These are phyloP conservation scores for Scaptomyza hsui DNA, from an alignment of 1,140 invertebrate genomes.

Conservation along the genomic window DNA sequence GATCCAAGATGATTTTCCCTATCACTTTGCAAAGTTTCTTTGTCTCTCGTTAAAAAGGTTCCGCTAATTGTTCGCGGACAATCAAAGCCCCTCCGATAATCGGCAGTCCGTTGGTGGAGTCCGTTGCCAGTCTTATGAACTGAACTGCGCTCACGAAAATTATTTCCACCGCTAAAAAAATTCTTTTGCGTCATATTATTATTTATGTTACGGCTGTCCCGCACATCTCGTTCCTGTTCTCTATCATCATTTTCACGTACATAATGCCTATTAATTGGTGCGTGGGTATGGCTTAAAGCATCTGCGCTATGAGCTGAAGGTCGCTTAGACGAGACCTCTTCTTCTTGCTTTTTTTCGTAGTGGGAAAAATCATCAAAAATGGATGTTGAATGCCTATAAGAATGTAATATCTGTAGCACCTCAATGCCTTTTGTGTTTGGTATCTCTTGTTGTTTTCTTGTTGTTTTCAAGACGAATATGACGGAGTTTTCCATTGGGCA, in stretches of 20 bases:
- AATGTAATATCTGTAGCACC: slow-evolving; percentile 94
- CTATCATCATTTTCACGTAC: slow-evolving; percentile 72
- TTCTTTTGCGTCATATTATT: slow-evolving; percentile 60
- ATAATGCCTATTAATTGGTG: slow-evolving; percentile 54
- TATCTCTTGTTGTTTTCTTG: slow-evolving; percentile 99
- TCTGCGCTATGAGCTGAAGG: slow-evolving; percentile 56
- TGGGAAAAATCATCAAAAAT: slow-evolving; percentile 99
- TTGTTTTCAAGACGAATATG: slow-evolving; percentile 99
- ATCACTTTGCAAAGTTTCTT: slow-evolving; percentile 62
- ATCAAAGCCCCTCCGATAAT: slow-evolving; percentile 69
- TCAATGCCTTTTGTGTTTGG: slow-evolving; percentile 94
- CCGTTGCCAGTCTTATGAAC: slow-evolving; percentile 46
- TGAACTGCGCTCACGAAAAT: slow-evolving; percentile 67
- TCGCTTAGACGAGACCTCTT: slow-evolving; percentile 92
- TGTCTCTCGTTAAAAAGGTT: slow-evolving; percentile 63
- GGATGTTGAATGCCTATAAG: slow-evolving; percentile 95
- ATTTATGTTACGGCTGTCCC: slow-evolving; percentile 35
- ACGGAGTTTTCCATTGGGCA: slow-evolving; percentile 93
- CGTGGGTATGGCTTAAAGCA: slow-evolving; percentile 36
- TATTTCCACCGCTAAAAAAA: slow-evolving; percentile 55
- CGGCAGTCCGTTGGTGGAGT: slow-evolving; percentile 57
- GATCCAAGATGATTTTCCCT: slow-evolving; percentile 71
- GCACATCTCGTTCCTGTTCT: slow-evolving; percentile 60
- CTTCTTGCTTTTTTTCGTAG: slow-evolving; percentile 98
- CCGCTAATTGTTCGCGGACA: slow-evolving; percentile 42